These are phyloP conservation scores for Nanorana parkeri DNA, from an alignment of 2,113 vertebrate species.

Conservation along the genomic window DNA sequence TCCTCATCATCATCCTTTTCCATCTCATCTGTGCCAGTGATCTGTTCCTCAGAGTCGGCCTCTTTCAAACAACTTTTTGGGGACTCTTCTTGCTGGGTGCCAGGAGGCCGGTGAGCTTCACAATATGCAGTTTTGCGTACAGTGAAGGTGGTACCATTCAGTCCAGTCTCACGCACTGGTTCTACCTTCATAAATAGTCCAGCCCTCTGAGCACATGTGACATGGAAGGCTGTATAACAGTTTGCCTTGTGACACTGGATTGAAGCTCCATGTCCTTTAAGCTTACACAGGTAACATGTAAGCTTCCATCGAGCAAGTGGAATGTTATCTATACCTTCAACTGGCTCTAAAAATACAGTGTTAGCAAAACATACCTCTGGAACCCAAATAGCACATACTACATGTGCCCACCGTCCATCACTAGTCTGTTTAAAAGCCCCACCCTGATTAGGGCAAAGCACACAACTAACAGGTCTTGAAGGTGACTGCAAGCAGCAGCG, in stretches of 20 bases:
- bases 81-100: constrained; percentile 61
- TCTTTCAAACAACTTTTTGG: constrained; percentile 70
- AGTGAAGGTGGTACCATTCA: constrained; percentile 91
- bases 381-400: constrained; percentile 98
- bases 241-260: constrained; percentile 98
- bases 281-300: constrained; percentile 94
- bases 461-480: constrained; percentile 91
- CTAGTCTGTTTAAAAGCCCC: constrained; percentile 98
- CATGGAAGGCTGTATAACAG: constrained; percentile 97
- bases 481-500: constrained; percentile 96
- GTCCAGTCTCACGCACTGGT: constrained; percentile 90
- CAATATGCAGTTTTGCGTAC: constrained; percentile 97
- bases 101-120: constrained; percentile 85
- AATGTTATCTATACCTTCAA: constrained; percentile 93
- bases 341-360: constrained; percentile 95
- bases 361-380: constrained; percentile 98
- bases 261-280: constrained; percentile 91
- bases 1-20: constrained; percentile 55
- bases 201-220: constrained; percentile 93
- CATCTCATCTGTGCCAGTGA: constrained; percentile 59
- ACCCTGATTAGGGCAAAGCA: constrained; percentile 93
- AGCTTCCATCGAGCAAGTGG: constrained; percentile 95
- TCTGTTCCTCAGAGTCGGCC: constrained; percentile 69
- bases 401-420: constrained; percentile 93
- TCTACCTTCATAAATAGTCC: constrained; percentile 99